Conservation (phyloP, 2,113 vertebrate species). For the Hippocampus mohnikei region DNA sequence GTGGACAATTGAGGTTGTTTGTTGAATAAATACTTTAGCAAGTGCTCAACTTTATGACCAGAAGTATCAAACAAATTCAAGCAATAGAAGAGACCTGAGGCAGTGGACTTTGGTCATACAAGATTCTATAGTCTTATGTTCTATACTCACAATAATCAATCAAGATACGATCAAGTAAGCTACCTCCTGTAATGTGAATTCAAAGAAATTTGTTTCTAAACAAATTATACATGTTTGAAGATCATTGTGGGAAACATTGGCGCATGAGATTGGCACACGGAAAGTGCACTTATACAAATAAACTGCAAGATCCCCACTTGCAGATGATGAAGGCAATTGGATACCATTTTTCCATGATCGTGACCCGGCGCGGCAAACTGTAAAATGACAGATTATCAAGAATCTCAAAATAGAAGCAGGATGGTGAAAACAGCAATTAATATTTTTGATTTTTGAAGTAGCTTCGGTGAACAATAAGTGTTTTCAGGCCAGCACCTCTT, state of each 20-base stretch:
- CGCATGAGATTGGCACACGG: too few relatives aligned
- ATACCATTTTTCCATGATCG: too few relatives aligned
- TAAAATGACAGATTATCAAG: neutral
- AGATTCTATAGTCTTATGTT: neutral
- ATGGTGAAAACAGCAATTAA: neutral
- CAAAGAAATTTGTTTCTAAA: too few relatives aligned
- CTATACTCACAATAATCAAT: neutral
- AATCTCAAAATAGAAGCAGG: neutral
- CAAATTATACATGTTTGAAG: too few relatives aligned
- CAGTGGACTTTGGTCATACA: neutral
- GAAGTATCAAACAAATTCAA: neutral
- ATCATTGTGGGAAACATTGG: too few relatives aligned
- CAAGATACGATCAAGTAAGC: too few relatives aligned
- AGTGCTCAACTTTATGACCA: neutral
- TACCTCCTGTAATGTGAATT: too few relatives aligned
- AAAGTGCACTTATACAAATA: too few relatives aligned
- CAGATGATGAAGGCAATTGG: too few relatives aligned
- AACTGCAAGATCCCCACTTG: too few relatives aligned
- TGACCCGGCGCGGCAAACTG: neutral
- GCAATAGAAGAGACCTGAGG: neutral
- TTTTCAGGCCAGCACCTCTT: too few relatives aligned
- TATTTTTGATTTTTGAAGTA: neutral
- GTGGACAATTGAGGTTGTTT: neutral
- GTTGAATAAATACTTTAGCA: conserved; percentile 1
- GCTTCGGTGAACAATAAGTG: too few relatives aligned